Evolutionary conservation across 2,888 invertebrate species (phyloP).

Genomic region (Epirrhoe tristata): DNA sequence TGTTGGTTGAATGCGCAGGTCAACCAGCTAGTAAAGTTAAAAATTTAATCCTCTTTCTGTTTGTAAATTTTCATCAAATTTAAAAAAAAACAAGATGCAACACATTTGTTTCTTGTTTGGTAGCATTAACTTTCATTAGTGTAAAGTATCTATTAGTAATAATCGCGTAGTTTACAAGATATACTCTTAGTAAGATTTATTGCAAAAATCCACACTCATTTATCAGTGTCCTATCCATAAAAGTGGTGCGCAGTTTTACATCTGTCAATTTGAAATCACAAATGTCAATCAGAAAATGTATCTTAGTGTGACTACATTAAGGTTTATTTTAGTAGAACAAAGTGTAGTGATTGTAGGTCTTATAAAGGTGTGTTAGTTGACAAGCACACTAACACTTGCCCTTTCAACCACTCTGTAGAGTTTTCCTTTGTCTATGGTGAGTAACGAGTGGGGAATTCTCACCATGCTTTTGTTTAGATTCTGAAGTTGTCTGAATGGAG

Average conservation of each 20-base stretch:
- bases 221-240: neutral
- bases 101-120: neutral
- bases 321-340: slow-evolving; percentile 3
- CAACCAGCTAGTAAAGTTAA: neutral
- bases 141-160: too few relatives aligned
- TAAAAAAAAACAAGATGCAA: neutral
- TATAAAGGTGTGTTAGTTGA: slow-evolving; percentile 24
- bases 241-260: slow-evolving; percentile 4
- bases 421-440: slow-evolving; percentile 38
- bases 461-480: slow-evolving; percentile 30
- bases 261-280: slow-evolving; percentile 1
- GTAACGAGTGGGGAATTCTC: slow-evolving; percentile 37
- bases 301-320: neutral
- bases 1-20: slow-evolving; percentile 5
- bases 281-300: slow-evolving; percentile 4
- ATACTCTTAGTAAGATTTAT: neutral
- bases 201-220: slow-evolving; percentile 2
- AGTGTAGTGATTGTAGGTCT: neutral
- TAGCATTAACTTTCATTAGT: too few relatives aligned
- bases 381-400: slow-evolving; percentile 35
- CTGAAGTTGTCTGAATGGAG: slow-evolving; percentile 23
- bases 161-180: neutral
- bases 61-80: neutral
- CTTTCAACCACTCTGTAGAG: slow-evolving; percentile 31
- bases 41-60: slow-evolving; percentile 3